Conservation (phyloP, 2,888 invertebrate species). For the Dorcus hopei region DNA sequence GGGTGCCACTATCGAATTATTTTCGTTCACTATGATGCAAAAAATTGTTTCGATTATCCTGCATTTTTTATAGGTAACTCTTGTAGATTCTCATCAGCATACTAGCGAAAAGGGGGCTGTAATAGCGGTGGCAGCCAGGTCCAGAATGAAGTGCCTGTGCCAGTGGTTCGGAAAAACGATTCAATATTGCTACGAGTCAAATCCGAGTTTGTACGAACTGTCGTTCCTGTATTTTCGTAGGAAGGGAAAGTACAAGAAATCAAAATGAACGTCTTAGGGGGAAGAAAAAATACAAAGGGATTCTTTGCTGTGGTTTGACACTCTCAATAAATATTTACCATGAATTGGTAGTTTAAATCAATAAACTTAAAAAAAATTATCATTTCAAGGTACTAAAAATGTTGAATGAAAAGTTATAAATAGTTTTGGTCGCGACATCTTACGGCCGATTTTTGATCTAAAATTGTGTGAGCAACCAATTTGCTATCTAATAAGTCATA, state of each 20-base stretch:
- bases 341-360: background rate
- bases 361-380: background rate
- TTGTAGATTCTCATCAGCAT: conserved; percentile 54
- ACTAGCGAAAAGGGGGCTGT: conserved; percentile 49
- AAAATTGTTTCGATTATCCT: background rate
- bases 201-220: conserved; percentile 51
- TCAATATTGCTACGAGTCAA: conserved; percentile 45
- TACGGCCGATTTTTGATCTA: no score
- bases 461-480: no score
- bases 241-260: conserved; percentile 17
- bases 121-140: conserved; percentile 47
- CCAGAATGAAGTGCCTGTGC: conserved; percentile 48
- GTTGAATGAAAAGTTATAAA: background rate
- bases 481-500: no score
- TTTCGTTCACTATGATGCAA: background rate
- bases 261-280: background rate
- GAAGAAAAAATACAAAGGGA: no score
- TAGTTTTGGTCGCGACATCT: no score
- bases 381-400: background rate
- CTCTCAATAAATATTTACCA: background rate
- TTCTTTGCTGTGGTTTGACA: background rate
- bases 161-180: conserved; percentile 49
- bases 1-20: background rate
- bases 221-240: conserved; percentile 50
- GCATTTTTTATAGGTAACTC: conserved; percentile 45